These are phyloP conservation scores for Microctenopoma steveboyesi DNA, from an alignment of 2,797 vertebrate species.

Conservation along the genomic window DNA sequence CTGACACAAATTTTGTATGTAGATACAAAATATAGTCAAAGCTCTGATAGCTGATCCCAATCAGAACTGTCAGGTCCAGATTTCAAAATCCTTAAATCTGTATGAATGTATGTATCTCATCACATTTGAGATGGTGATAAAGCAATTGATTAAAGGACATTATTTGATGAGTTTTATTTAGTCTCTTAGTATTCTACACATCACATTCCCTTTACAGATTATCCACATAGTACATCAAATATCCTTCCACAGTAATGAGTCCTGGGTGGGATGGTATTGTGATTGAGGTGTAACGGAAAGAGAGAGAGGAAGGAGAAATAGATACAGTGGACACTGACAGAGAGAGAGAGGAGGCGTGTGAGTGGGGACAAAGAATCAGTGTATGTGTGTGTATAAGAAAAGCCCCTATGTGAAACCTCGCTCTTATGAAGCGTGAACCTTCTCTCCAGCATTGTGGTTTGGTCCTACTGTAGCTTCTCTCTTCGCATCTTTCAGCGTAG, in stretches of 20 bases:
- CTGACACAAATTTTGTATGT: too few relatives aligned
- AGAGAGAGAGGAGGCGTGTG: conserved; percentile 21
- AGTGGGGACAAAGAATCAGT: conserved; percentile 5
- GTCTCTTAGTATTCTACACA: too few relatives aligned
- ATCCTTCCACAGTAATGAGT: neutral
- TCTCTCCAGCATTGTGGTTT: conserved; percentile 73
- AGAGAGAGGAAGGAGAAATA: conserved; percentile 8
- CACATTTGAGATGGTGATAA: too few relatives aligned
- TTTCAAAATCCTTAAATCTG: too few relatives aligned
- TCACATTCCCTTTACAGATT: too few relatives aligned
- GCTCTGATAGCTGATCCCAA: neutral
- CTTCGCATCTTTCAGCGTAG: conserved; percentile 64
- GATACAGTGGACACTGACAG: neutral
- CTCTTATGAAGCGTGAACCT: conserved; percentile 69
- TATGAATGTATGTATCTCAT: too few relatives aligned
- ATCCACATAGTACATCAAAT: too few relatives aligned
- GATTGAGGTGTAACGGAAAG: conserved; percentile 9
- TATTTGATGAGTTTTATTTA: too few relatives aligned
- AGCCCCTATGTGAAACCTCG: conserved; percentile 37
- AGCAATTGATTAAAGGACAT: too few relatives aligned
- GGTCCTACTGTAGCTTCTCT: conserved; percentile 72
- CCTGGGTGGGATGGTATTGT: conserved; percentile 14
- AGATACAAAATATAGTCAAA: neutral
- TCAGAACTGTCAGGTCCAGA: neutral
- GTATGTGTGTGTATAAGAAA: conserved; percentile 25